These are phyloP conservation scores for Drosophila anceps DNA, from an alignment of 2,888 invertebrate genomes.

Conservation along the genomic window DNA sequence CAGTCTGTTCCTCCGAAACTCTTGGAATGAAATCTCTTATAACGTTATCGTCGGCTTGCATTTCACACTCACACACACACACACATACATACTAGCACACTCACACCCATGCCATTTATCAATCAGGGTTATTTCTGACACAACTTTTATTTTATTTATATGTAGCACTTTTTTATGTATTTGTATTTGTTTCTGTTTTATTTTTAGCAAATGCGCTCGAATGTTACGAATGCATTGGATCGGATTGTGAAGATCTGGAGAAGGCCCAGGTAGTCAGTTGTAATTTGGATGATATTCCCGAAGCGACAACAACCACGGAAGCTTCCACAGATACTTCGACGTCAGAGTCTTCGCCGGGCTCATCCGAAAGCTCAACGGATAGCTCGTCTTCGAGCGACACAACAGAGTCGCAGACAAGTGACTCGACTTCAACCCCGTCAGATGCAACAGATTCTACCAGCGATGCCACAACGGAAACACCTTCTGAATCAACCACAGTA, in stretches of 20 bases:
- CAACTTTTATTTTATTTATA: conserved; percentile 5
- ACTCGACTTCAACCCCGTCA: conserved; percentile 8
- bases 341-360: neutral
- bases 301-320: conserved; percentile 12
- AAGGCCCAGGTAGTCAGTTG: conserved; percentile 30
- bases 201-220: conserved; percentile 51
- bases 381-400: neutral
- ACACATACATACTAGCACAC: neutral
- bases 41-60: neutral
- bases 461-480: conserved; percentile 3
- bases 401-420: neutral
- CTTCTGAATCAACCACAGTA: neutral
- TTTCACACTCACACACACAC: neutral
- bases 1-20: neutral
- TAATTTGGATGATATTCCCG: conserved; percentile 31
- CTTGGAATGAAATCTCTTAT: neutral
- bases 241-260: conserved; percentile 53
- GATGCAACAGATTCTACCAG: conserved; percentile 6
- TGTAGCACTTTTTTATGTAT: neutral
- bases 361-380: neutral
- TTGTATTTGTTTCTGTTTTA: neutral
- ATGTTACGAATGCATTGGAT: conserved; percentile 78
- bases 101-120: neutral
- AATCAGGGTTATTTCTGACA: conserved; percentile 6
- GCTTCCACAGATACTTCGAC: neutral